phyloP scores from a whole-genome alignment of 2,888 invertebrate genomes.

The Phengaris arion region DNA sequence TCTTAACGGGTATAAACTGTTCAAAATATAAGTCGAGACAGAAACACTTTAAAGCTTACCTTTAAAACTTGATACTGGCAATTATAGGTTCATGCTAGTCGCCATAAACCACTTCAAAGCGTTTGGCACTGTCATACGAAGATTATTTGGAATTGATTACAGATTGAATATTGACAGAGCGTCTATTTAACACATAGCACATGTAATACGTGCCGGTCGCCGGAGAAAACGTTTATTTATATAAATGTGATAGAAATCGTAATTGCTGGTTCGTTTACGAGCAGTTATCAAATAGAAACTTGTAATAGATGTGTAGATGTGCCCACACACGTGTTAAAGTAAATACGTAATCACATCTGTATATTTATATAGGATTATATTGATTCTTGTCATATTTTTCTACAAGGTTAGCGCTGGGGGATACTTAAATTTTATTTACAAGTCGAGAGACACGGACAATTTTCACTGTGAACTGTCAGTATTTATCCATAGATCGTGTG shows the following conservation, averaged over 20 bases:
- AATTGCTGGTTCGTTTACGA: slow-evolving; percentile 73
- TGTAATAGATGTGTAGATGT: slow-evolving; percentile 69
- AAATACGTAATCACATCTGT: slow-evolving; percentile 52
- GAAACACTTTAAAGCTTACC: no score
- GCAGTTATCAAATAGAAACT: slow-evolving; percentile 78
- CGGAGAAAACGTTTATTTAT: slow-evolving; percentile 43
- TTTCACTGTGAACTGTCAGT: no score
- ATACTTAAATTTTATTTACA: no score
- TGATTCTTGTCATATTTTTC: background rate
- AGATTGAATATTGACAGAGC: background rate
- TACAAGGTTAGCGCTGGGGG: background rate
- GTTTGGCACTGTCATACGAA: background rate
- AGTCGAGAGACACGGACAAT: no score
- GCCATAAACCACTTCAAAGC: background rate
- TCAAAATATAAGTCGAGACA: no score
- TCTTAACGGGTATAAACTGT: no score
- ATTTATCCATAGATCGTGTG: no score
- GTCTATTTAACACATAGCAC: slow-evolving; percentile 13
- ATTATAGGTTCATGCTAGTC: no score
- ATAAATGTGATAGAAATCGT: slow-evolving; percentile 75
- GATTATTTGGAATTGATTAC: slow-evolving; percentile 13
- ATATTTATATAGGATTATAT: background rate
- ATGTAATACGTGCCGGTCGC: slow-evolving; percentile 12
- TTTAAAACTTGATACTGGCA: no score
- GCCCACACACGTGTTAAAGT: slow-evolving; percentile 64